Evolutionary conservation across 2,888 invertebrate genomes (phyloP).

Genomic region (Drosophila vallismaia): DNA sequence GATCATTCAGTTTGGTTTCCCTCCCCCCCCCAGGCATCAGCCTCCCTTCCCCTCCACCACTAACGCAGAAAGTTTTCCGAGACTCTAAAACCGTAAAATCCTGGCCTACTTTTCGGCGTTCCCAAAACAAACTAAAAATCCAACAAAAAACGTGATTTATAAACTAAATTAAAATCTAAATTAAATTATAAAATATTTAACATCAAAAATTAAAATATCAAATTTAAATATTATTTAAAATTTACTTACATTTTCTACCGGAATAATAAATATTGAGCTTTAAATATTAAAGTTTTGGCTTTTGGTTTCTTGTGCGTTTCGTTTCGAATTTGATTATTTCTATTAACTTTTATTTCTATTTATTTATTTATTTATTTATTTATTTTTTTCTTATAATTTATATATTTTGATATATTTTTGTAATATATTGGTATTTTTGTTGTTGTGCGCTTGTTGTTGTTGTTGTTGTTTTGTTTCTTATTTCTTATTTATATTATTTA

Average conservation of each 20-base stretch:
- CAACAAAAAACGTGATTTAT: no score
- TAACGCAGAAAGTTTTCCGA: no score
- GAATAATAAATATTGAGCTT: background rate
- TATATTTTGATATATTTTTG: no score
- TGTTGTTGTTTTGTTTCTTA: constrained; percentile 6
- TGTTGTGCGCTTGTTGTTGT: constrained; percentile 29
- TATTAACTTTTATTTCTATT: constrained; percentile 10
- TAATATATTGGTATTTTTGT: constrained; percentile 1
- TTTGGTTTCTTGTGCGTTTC: constrained; percentile 44
- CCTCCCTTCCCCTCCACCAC: no score
- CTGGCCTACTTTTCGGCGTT: background rate
- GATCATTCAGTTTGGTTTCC: constrained; percentile 4
- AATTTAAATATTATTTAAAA: background rate
- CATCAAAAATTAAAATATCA: background rate
- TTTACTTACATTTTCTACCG: constrained; percentile 16
- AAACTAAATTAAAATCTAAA: no score
- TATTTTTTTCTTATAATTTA: background rate
- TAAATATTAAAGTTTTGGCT: constrained; percentile 14
- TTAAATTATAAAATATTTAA: background rate
- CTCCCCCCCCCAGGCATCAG: no score
- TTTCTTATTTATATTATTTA: background rate
- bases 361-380: background rate
- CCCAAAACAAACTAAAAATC: background rate
- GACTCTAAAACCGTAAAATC: background rate
- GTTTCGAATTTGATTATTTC: constrained; percentile 23